Conservation (phyloP, 1,140 invertebrate genomes). For the Laupala kohalensis region DNA sequence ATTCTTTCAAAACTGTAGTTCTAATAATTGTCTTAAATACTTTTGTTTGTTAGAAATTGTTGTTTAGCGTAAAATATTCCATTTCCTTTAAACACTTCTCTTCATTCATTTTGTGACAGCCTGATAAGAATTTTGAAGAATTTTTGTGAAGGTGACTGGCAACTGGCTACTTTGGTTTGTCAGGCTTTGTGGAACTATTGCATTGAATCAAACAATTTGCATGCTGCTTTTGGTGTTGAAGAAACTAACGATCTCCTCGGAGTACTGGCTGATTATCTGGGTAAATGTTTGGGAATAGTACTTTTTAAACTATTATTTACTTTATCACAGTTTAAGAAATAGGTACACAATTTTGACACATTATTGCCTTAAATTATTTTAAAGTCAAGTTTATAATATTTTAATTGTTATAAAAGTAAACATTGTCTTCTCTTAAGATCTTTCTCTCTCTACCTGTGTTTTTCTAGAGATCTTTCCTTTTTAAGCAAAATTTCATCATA, state of each 20-base stretch:
- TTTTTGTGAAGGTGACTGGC: conserved; percentile 43
- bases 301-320: no score
- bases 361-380: no score
- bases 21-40: background rate
- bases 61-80: background rate
- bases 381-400: no score
- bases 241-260: conserved; percentile 38
- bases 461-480: no score
- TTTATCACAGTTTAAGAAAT: no score
- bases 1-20: no score
- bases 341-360: no score
- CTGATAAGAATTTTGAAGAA: conserved; percentile 38
- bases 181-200: conserved; percentile 60
- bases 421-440: no score
- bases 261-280: conserved; percentile 40
- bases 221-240: conserved; percentile 33
- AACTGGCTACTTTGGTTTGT: conserved; percentile 43
- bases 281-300: conserved; percentile 19
- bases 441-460: no score
- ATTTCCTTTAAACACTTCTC: conserved; percentile 2
- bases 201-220: conserved; percentile 37
- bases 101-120: conserved; percentile 23
- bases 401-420: no score
- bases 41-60: background rate
- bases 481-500: no score